A percentile compares a stretch with the other conserved stretches of the same genome.
Evolutionary conservation across 2,888 invertebrate species (phyloP).

Genomic region (Aelia acuminata): DNA sequence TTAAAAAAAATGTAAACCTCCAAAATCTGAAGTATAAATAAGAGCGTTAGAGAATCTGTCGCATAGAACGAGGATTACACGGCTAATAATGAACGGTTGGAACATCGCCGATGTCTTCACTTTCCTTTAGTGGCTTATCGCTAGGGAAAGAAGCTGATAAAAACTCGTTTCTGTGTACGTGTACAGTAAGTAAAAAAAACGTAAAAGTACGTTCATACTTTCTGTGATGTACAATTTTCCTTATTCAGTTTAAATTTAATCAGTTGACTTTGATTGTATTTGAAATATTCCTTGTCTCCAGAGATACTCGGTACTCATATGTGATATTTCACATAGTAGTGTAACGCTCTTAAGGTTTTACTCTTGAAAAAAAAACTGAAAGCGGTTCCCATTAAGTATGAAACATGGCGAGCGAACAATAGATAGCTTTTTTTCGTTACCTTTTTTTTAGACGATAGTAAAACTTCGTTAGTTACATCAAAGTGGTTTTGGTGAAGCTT

Average conservation of each 20-base stretch:
- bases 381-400: not conserved
- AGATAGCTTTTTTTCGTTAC: not conserved
- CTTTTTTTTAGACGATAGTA: not conserved
- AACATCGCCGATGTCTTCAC: not conserved
- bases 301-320: no score
- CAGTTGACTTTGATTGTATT: no score
- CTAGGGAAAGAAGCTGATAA: no score
- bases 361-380: not conserved
- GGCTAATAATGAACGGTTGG: slow-evolving; percentile 14
- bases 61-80: not conserved
- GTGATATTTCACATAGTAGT: no score
- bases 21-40: not conserved
- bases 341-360: not conserved
- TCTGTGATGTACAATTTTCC: no score
- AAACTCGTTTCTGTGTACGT: no score
- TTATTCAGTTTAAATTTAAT: no score
- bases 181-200: no score
- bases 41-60: not conserved
- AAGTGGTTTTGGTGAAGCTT: not conserved
- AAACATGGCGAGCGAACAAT: not conserved
- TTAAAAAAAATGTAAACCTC: no score
- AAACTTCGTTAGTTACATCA: not conserved
- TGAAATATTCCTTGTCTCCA: no score
- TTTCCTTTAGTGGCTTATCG: not conserved
- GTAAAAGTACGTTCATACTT: no score